phyloP scores from a whole-genome alignment of 1,140 invertebrate genomes.

The Formica selysi region DNA sequence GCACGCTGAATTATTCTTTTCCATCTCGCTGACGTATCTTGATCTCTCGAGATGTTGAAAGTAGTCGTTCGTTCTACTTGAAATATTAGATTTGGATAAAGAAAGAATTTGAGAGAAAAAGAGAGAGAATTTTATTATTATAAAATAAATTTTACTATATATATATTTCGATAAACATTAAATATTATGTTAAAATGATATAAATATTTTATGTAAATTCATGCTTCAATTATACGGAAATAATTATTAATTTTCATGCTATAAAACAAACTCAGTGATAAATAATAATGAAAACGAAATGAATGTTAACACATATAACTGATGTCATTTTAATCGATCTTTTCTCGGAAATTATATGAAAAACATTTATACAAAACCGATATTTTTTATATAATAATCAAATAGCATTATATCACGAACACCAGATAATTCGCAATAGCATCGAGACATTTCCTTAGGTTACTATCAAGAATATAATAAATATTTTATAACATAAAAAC shows the following conservation, averaged over 20 bases:
- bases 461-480: background rate
- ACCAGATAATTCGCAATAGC: background rate
- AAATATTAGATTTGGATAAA: background rate
- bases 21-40: constrained; percentile 3
- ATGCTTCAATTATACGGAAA: background rate
- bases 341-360: background rate
- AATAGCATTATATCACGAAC: background rate
- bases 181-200: background rate
- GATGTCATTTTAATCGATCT: background rate
- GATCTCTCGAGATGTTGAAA: background rate
- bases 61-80: background rate
- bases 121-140: background rate
- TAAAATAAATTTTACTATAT: background rate
- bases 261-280: background rate
- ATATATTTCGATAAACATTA: background rate
- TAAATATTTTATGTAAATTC: background rate
- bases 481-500: background rate
- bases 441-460: background rate
- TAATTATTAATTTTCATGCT: background rate
- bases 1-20: constrained; percentile 46
- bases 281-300: background rate
- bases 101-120: background rate
- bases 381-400: background rate
- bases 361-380: background rate
- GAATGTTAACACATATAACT: background rate